A percentile compares a stretch with the other conserved stretches of the same genome.
Conservation (phyloP, 2,888 invertebrate species). For the Andrena flavipes region DNA sequence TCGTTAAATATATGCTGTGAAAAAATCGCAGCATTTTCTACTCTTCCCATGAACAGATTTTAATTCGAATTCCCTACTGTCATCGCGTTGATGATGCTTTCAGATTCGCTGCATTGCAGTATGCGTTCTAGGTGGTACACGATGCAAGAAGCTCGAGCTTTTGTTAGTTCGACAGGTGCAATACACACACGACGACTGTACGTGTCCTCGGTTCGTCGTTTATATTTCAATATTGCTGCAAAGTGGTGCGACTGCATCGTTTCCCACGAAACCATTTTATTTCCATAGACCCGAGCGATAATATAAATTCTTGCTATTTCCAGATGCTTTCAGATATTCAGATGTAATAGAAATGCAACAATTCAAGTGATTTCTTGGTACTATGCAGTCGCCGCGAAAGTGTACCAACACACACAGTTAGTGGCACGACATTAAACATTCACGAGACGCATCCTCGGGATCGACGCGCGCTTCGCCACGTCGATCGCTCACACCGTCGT, state of each 20-base stretch:
- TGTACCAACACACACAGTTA: conserved; percentile 62
- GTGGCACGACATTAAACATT: conserved; percentile 74
- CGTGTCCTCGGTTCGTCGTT: conserved; percentile 36
- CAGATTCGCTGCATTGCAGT: conserved; percentile 39
- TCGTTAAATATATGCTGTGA: neutral
- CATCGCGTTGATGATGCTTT: conserved; percentile 25
- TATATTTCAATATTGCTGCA: conserved; percentile 23
- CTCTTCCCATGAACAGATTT: conserved; percentile 7
- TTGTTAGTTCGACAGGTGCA: conserved; percentile 72
- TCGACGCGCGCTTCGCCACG: conserved; percentile 46
- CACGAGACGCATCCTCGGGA: conserved; percentile 54
- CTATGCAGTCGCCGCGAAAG: conserved; percentile 53
- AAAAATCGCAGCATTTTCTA: neutral
- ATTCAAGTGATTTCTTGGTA: neutral
- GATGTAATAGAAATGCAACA: neutral
- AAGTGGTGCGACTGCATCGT: conserved; percentile 53
- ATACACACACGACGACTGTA: conserved; percentile 54
- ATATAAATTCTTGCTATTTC: neutral
- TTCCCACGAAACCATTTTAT: neutral
- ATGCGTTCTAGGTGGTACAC: conserved; percentile 53
- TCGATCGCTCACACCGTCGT: conserved; percentile 40
- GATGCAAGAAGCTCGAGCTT: conserved; percentile 70
- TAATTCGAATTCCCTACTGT: neutral
- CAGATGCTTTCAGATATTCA: neutral
- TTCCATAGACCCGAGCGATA: neutral